phyloP scores from a whole-genome alignment of 2,888 invertebrate genomes.

The Perdita meconis region DNA sequence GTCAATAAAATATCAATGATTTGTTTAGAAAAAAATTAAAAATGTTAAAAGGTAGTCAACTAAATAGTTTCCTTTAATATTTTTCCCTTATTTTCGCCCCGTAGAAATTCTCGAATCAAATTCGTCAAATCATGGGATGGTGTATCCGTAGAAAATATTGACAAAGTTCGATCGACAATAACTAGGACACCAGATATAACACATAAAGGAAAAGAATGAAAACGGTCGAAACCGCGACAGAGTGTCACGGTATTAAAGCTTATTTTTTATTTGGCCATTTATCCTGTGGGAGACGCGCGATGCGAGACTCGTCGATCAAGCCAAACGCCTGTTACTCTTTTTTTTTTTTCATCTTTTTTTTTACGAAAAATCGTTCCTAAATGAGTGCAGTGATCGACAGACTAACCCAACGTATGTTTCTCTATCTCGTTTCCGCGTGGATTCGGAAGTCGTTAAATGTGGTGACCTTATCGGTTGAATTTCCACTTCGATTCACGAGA shows the following conservation, averaged over 20 bases:
- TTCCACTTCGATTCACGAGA: conserved; percentile 55
- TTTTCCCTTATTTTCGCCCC: too few species aligned
- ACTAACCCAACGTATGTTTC: conserved; percentile 11
- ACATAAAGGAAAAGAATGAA: background rate
- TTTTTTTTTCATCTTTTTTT: background rate
- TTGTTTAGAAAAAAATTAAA: too few species aligned
- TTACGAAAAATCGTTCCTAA: conserved; percentile 7
- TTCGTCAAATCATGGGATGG: too few species aligned
- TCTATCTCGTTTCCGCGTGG: conserved; percentile 21
- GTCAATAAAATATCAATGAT: too few species aligned
- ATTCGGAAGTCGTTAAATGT: conserved; percentile 47
- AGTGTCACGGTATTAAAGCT: background rate
- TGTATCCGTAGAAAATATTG: too few species aligned
- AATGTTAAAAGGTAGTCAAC: too few species aligned
- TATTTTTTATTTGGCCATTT: background rate
- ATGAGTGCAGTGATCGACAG: conserved; percentile 15
- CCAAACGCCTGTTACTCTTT: background rate
- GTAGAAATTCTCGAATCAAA: too few species aligned
- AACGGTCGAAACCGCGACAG: background rate
- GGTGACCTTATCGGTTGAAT: conserved; percentile 48
- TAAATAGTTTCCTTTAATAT: too few species aligned
- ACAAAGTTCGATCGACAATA: too few species aligned
- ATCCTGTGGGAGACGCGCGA: conserved; percentile 1
- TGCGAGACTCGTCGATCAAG: conserved; percentile 12
- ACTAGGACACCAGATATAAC: too few species aligned